Base-by-base conservation (phyloP, 2,888 invertebrate species). In the Melipona beecheii region DNA sequence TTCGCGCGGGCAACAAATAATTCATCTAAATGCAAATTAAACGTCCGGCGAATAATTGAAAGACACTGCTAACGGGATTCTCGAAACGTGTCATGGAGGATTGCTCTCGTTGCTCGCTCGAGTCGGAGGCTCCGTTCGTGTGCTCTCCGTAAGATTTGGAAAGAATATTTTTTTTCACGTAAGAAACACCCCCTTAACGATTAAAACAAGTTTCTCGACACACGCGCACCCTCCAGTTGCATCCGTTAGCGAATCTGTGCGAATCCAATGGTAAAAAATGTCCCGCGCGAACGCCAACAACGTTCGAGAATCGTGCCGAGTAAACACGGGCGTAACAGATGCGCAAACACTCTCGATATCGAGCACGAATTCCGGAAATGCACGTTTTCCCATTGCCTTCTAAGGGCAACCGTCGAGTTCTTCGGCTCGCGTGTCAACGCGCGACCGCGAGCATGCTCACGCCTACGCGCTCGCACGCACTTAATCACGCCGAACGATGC, bases 401-500 rank as follows among this genome's bases (percentile, higher is more conserved):
- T 6, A 2, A 15, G n/a, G 15, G 15, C 64, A 2, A 13, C 36
- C 21, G n/a, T 65, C 62, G 4, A 19, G 11, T 21, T 62, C 19
- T 24, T 4, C 2, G 15, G 36, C 21, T 64, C 64, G 64, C 64
- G 64, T 64, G 64, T 64, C 36, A 64, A 64, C 36, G 64, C 36
- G 5, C 36, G 64, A 15, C 21, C n/a, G 64, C 64, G 64, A 43
- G 64, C 64, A 65, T 36, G 64, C 64, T 65, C 36, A 65, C 64
- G 64, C 64, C 64, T 65, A 65, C 64, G 19, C 36, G 64, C 31
- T 2, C 75, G 84, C 78, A 75, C 76, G 58, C 84, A 77, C 74
- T 85, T 84, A 80, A 85, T 84, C 85, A 85, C 85, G 71, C 52
- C 65, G 31, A 71, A 79, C 75, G 76, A 73, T 78, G 84, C 84